These are phyloP conservation scores for Drosophila parvula DNA, from an alignment of 1,140 invertebrate species.

Conservation along the genomic window DNA sequence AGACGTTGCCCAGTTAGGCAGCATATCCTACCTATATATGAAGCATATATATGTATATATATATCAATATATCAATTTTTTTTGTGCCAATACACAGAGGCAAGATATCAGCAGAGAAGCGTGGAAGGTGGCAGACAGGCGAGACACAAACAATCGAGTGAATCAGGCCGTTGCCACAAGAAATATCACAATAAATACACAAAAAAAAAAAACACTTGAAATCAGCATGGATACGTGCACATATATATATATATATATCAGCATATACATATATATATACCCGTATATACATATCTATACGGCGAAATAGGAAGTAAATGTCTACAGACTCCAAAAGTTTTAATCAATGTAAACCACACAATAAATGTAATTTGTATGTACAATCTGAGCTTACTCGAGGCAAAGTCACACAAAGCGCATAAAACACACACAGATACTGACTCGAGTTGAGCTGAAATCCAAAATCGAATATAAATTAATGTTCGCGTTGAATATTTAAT, in stretches of 20 bases:
- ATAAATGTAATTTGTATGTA: constrained; percentile 68
- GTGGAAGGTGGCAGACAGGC: neutral
- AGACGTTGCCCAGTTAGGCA: no score
- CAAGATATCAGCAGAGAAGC: neutral
- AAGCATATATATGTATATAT: constrained; percentile 3
- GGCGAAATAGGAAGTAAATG: constrained; percentile 30
- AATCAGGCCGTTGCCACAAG: constrained; percentile 25
- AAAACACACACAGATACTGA: constrained; percentile 9
- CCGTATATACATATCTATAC: constrained; percentile 6
- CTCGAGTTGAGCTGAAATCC: constrained; percentile 23
- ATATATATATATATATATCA: constrained; percentile 18
- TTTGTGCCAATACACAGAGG: neutral
- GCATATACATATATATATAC: constrained; percentile 27
- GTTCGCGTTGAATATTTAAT: constrained; percentile 56
- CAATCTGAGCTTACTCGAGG: constrained; percentile 72
- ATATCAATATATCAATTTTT: neutral
- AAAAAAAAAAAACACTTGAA: constrained; percentile 12
- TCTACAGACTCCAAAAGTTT: constrained; percentile 36
- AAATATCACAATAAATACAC: constrained; percentile 22
- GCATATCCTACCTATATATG: neutral
- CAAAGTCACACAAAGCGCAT: constrained; percentile 9
- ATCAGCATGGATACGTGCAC: constrained; percentile 30
- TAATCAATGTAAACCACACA: constrained; percentile 56
- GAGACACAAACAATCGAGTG: constrained; percentile 8
- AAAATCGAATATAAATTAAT: constrained; percentile 53